Evolutionary conservation across 2,113 vertebrate genomes (phyloP).

Genomic region (Myrmophylax atrothorax): DNA sequence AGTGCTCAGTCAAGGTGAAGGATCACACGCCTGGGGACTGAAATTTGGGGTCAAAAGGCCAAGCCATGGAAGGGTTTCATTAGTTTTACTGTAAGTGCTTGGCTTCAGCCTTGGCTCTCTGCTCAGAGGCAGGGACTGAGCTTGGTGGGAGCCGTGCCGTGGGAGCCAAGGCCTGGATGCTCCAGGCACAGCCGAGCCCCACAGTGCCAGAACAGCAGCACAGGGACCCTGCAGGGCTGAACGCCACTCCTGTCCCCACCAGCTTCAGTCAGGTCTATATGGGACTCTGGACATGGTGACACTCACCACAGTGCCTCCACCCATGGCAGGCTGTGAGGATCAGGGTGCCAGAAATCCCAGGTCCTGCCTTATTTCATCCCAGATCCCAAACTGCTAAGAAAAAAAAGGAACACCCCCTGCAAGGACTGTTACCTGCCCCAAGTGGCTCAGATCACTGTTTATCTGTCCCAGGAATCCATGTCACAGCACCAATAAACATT

Average conservation of each 20-base stretch:
- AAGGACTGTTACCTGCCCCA: background rate
- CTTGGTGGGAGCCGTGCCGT: background rate
- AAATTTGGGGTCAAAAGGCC: background rate
- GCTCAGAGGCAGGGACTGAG: background rate
- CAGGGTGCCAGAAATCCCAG: background rate
- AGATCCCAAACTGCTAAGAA: background rate
- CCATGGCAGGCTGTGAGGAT: background rate
- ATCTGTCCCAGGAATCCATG: background rate
- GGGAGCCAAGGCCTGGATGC: background rate
- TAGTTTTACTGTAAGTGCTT: background rate
- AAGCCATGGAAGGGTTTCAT: background rate
- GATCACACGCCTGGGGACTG: background rate
- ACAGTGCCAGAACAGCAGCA: background rate
- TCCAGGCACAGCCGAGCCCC: background rate
- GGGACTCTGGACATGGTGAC: background rate
- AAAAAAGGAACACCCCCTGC: background rate
- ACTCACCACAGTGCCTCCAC: too few species aligned
- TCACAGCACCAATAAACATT: accelerated
- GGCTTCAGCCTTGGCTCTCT: background rate
- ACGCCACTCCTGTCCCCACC: background rate
- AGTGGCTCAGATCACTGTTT: background rate
- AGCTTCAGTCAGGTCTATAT: background rate
- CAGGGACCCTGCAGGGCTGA: background rate
- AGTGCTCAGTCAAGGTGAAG: background rate
- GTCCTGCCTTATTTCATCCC: background rate